phyloP scores from a whole-genome alignment of 2,113 vertebrate genomes.

The Capricornis sumatraensis region DNA sequence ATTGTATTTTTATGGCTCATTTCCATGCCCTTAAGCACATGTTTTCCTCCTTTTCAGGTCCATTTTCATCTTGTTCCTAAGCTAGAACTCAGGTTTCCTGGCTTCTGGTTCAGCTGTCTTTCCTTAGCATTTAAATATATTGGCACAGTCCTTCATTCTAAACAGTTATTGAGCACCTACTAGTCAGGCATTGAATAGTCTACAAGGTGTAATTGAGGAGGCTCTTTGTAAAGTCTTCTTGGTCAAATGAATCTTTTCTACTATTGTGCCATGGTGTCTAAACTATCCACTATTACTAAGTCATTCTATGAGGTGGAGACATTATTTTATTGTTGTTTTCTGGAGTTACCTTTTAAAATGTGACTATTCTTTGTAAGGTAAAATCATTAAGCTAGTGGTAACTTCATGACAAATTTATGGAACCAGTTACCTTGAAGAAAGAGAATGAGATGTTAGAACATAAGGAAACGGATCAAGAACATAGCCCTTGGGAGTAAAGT shows the following conservation, averaged over 20 bases:
- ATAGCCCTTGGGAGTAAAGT: background rate
- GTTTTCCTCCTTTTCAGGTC: background rate
- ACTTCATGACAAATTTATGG: background rate
- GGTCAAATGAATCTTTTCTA: background rate
- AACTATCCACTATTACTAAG: background rate
- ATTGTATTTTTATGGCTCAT: background rate
- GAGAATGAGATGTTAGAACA: background rate
- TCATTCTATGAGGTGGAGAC: background rate
- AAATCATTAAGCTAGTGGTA: background rate
- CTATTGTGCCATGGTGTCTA: background rate
- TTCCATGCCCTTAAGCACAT: background rate
- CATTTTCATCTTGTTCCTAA: background rate
- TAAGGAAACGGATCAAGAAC: background rate
- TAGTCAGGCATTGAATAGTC: background rate
- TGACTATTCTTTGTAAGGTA: background rate
- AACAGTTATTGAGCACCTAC: background rate
- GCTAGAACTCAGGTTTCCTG: background rate
- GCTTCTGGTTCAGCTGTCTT: background rate
- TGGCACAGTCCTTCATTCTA: background rate
- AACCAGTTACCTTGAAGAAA: background rate
- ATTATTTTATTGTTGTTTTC: background rate
- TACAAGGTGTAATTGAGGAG: background rate
- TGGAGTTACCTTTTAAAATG: background rate
- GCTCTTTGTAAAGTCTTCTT: background rate
- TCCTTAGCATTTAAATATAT: background rate